phyloP scores from a whole-genome alignment of 2,113 vertebrate genomes.

The Lycaon pictus region DNA sequence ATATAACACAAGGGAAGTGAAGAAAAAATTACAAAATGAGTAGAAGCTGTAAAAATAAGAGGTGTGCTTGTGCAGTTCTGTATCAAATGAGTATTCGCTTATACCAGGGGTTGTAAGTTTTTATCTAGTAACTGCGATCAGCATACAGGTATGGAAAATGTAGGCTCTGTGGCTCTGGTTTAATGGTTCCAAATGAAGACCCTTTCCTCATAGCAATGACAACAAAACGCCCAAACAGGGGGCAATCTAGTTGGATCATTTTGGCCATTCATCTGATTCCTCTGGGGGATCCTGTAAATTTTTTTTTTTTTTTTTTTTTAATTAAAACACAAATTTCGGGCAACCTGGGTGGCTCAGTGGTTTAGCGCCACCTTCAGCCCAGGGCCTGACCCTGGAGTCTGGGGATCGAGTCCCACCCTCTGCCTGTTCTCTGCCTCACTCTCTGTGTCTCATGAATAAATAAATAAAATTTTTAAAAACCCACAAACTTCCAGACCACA shows the following conservation, averaged over 20 bases:
- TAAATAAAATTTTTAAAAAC: too few species aligned
- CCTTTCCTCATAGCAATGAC: not conserved
- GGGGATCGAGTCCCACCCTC: too few species aligned
- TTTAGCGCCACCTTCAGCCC: too few species aligned
- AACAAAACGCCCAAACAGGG: not conserved
- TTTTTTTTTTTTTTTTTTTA: not conserved
- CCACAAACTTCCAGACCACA: not conserved
- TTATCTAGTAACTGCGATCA: not conserved
- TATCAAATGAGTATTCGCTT: not conserved
- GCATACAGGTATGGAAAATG: not conserved
- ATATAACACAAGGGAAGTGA: not conserved
- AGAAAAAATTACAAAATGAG: not conserved
- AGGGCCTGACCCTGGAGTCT: too few species aligned
- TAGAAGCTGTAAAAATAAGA: conserved; percentile 2
- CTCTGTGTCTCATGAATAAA: too few species aligned
- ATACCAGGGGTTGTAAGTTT: not conserved
- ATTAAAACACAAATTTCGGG: not conserved
- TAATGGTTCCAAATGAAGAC: not conserved
- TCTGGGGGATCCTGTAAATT: not conserved
- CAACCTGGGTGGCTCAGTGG: too few species aligned
- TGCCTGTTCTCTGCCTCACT: too few species aligned
- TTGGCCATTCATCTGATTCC: not conserved
- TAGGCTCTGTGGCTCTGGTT: not conserved
- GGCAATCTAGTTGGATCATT: not conserved
- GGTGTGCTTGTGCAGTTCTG: not conserved